phyloP scores from a whole-genome alignment of 2,113 vertebrate species.

The Thamnophis sirtalis region DNA sequence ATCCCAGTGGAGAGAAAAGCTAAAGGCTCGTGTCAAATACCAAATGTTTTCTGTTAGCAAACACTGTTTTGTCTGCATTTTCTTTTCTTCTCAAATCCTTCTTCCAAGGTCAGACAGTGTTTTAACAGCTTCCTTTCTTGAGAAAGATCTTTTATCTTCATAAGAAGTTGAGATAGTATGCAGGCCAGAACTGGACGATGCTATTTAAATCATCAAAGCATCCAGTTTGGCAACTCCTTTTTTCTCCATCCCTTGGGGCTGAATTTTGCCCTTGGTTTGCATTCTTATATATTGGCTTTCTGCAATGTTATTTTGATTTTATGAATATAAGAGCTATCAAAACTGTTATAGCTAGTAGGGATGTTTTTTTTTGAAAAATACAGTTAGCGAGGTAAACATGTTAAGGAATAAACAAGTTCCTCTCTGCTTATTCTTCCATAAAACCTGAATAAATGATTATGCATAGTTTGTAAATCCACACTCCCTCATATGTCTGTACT shows the following conservation, averaged over 20 bases:
- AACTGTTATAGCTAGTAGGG: no score
- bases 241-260: background rate
- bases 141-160: background rate
- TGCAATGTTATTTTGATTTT: background rate
- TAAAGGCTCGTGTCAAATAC: background rate
- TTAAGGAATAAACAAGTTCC: background rate
- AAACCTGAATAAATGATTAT: background rate
- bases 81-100: background rate
- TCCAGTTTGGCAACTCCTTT: background rate
- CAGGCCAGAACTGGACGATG: background rate
- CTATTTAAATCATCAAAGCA: background rate
- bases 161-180: background rate
- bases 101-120: background rate
- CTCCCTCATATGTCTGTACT: background rate
- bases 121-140: background rate
- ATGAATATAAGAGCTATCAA: background rate
- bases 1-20: background rate
- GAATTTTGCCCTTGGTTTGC: background rate
- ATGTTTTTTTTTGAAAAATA: background rate
- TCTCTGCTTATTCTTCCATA: background rate
- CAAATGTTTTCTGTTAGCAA: slow-evolving; percentile 16
- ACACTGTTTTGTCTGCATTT: slow-evolving; percentile 15
- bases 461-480: background rate
- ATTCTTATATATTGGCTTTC: background rate
- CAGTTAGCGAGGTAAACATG: background rate